These are phyloP conservation scores for Tetheella fluctuosa DNA, from an alignment of 2,888 invertebrate genomes.

Conservation along the genomic window DNA sequence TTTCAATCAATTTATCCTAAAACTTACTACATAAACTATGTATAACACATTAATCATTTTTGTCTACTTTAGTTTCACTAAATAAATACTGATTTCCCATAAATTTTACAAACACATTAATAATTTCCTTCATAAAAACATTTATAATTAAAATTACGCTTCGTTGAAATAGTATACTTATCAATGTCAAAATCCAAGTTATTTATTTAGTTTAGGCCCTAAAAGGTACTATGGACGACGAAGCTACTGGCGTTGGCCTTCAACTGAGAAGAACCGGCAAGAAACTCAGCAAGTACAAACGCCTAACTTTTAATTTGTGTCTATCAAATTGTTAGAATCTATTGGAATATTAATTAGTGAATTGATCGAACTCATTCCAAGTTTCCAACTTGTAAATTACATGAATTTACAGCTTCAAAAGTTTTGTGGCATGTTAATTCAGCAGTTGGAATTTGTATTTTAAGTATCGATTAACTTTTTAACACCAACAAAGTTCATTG, in stretches of 20 bases:
- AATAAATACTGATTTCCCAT: background rate
- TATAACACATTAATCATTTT: too few species aligned
- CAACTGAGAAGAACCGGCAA: too few species aligned
- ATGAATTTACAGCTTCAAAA: background rate
- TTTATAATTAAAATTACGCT: too few species aligned
- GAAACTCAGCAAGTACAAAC: too few species aligned
- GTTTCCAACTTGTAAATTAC: constrained; percentile 8
- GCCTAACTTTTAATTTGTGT: background rate
- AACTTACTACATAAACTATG: background rate
- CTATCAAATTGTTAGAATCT: constrained; percentile 13
- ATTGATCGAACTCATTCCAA: background rate
- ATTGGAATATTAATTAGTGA: constrained; percentile 12
- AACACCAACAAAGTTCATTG: background rate
- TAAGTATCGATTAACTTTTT: background rate
- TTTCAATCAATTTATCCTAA: background rate
- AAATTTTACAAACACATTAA: too few species aligned
- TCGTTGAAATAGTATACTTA: too few species aligned
- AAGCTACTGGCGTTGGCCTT: too few species aligned
- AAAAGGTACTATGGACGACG: too few species aligned
- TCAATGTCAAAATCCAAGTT: too few species aligned
- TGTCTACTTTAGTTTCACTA: background rate
- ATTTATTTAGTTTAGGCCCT: too few species aligned
- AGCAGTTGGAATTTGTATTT: background rate
- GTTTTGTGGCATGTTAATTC: constrained; percentile 9
- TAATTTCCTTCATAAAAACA: too few species aligned